These are phyloP conservation scores for Erebia epiphron DNA, from an alignment of 2,888 invertebrate genomes.

Conservation along the genomic window DNA sequence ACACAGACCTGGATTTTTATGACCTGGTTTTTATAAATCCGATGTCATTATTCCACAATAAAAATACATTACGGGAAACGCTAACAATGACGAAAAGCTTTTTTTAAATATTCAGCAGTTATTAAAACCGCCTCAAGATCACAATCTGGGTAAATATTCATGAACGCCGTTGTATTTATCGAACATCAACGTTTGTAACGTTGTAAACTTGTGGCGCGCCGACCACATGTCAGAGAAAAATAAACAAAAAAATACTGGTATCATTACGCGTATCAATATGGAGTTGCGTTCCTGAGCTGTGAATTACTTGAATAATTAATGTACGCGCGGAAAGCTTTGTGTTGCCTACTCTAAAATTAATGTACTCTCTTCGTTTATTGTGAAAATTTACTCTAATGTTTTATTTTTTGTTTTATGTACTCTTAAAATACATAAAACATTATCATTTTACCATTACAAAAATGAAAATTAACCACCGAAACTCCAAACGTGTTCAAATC, in stretches of 20 bases:
- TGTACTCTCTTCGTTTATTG: no score
- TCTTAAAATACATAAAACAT: no score
- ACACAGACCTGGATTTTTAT: background rate
- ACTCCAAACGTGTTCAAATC: no score
- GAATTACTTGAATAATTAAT: conserved; percentile 1
- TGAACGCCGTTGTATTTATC: conserved; percentile 21
- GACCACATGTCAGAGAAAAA: conserved; percentile 29
- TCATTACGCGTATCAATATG: conserved; percentile 28
- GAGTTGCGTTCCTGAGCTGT: background rate
- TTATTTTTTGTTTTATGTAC: no score
- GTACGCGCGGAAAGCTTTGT: background rate
- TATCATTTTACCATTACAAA: no score
- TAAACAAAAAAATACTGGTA: conserved; percentile 35
- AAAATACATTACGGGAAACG: conserved; percentile 3
- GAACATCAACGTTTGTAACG: conserved; percentile 24
- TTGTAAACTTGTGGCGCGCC: conserved; percentile 18
- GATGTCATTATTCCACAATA: background rate
- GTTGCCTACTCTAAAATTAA: no score
- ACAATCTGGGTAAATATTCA: conserved; percentile 19
- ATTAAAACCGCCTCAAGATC: conserved; percentile 9
- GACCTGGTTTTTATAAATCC: background rate
- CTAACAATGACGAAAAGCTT: background rate
- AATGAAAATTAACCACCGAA: no score
- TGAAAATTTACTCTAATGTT: no score
- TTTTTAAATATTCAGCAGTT: conserved; percentile 20